Percentiles rank a stretch among this genome's conserved stretches.
These are phyloP conservation scores for Anorthoa munda DNA, from an alignment of 2,888 invertebrate genomes.

Conservation along the genomic window DNA sequence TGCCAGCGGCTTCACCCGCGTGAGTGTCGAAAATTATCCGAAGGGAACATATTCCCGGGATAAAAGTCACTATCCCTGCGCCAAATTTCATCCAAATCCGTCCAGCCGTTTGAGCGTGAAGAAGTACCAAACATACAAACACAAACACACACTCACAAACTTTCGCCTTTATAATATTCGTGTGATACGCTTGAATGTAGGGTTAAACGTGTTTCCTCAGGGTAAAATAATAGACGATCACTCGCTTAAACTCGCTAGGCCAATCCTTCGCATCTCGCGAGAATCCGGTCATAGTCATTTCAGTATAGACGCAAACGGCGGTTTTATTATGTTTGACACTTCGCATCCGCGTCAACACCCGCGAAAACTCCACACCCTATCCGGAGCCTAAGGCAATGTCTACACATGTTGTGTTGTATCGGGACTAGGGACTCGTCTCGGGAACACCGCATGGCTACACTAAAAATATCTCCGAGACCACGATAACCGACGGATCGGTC, in stretches of 20 bases:
- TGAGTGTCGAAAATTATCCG: too few species aligned
- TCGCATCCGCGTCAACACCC: neutral
- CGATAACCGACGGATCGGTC: constrained; percentile 61
- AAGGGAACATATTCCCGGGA: too few species aligned
- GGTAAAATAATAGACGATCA: neutral
- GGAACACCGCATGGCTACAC: constrained; percentile 56
- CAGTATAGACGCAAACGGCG: neutral
- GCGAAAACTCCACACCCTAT: neutral
- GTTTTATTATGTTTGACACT: neutral
- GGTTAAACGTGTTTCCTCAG: neutral
- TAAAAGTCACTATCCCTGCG: too few species aligned
- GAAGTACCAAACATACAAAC: too few species aligned
- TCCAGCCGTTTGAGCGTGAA: too few species aligned
- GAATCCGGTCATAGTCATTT: neutral
- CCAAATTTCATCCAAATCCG: too few species aligned
- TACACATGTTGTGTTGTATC: constrained; percentile 40
- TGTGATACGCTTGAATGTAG: too few species aligned
- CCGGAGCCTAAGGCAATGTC: neutral
- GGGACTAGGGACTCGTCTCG: constrained; percentile 13
- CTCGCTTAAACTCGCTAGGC: too few species aligned
- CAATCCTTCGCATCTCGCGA: neutral
- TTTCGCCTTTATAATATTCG: too few species aligned
- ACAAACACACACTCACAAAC: too few species aligned
- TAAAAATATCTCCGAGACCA: constrained; percentile 58
- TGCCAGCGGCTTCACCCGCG: too few species aligned